These are phyloP conservation scores for Selene dorsalis DNA, from an alignment of 2,797 vertebrate genomes.

Conservation along the genomic window DNA sequence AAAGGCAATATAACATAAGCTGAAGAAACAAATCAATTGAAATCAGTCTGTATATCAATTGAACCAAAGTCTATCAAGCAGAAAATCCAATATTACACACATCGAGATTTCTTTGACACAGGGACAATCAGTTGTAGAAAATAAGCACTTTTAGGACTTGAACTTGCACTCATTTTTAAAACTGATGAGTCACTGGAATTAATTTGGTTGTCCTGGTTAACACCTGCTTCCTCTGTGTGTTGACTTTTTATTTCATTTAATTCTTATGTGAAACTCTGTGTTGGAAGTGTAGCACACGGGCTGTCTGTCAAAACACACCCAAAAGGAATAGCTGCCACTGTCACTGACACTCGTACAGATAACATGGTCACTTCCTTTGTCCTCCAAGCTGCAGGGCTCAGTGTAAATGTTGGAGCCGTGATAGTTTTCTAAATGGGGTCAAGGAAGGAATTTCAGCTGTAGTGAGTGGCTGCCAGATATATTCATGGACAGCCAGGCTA, in stretches of 20 bases:
- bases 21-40: not conserved
- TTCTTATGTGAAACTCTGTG: not conserved
- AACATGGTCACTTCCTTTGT: conserved; percentile 47
- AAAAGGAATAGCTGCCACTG: not conserved
- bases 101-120: not conserved
- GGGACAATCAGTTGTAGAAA: not conserved
- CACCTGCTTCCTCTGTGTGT: not conserved
- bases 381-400: conserved; percentile 43
- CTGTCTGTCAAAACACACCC: conserved; percentile 4
- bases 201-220: not conserved
- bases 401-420: conserved; percentile 47
- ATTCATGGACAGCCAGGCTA: conserved; percentile 77
- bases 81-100: too few species aligned
- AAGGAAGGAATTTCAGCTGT: conserved; percentile 78
- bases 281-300: not conserved
- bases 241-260: not conserved
- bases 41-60: too few species aligned
- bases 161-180: not conserved
- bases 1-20: not conserved
- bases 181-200: not conserved
- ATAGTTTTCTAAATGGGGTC: conserved; percentile 68
- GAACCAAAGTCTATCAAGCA: too few species aligned
- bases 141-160: not conserved
- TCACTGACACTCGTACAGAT: conserved; percentile 6
- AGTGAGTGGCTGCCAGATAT: conserved; percentile 74